Conservation (phyloP, 2,888 invertebrate species). For the Spialia ferax region DNA sequence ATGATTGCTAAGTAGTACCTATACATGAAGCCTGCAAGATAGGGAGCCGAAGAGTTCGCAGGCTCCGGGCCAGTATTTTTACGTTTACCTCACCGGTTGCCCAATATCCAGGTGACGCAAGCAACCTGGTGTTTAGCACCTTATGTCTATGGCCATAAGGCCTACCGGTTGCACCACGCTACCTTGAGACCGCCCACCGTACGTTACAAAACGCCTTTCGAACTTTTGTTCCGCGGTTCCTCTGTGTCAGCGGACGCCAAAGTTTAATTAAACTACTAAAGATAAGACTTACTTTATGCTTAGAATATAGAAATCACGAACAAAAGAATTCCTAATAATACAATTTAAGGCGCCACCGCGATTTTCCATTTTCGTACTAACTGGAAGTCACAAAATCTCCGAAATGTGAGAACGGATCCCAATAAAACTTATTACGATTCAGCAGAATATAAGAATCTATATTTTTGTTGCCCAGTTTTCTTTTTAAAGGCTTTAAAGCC, state of each 20-base stretch:
- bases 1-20: neutral
- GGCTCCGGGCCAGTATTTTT: constrained; percentile 46
- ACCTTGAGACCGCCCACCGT: constrained; percentile 56
- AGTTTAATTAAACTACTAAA: neutral
- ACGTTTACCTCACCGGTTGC: constrained; percentile 51
- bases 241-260: constrained; percentile 36
- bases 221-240: constrained; percentile 54
- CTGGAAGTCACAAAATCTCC: no score
- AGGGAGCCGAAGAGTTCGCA: constrained; percentile 25
- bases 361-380: no score
- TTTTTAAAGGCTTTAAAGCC: no score
- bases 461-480: no score
- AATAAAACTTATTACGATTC: no score
- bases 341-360: no score
- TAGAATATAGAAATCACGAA: no score
- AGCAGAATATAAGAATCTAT: no score
- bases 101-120: constrained; percentile 60
- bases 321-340: no score
- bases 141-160: constrained; percentile 43
- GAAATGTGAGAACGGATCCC: no score
- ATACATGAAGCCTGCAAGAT: neutral
- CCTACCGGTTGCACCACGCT: constrained; percentile 44
- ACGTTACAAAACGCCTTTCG: constrained; percentile 51
- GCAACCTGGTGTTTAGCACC: constrained; percentile 29
- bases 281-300: neutral